A percentile compares a stretch with the other conserved stretches of the same genome.
Conservation (phyloP, 2,113 vertebrate genomes). For the Illadopsis cleaveri region DNA sequence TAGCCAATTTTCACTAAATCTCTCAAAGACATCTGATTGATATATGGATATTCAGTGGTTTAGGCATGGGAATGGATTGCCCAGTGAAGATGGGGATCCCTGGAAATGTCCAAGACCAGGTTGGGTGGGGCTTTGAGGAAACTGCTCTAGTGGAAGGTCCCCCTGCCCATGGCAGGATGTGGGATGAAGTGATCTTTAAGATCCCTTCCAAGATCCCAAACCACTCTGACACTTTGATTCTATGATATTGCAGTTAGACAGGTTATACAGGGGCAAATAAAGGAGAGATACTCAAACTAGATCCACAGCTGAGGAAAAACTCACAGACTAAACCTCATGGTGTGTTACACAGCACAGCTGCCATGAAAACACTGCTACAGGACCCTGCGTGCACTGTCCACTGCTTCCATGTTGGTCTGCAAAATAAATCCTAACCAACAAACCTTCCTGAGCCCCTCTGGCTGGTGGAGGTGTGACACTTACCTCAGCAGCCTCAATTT, state of each 20-base stretch:
- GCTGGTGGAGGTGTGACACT: not conserved
- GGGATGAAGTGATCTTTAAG: not conserved
- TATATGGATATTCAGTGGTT: not conserved
- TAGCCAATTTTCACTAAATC: not conserved
- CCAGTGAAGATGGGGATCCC: not conserved
- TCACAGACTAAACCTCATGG: not conserved
- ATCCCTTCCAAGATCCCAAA: not conserved
- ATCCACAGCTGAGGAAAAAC: not conserved
- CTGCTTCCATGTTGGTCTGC: not conserved
- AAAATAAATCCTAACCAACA: not conserved
- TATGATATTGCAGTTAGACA: not conserved
- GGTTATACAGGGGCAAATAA: not conserved
- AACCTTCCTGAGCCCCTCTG: not conserved
- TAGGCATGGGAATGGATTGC: not conserved
- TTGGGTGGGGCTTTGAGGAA: not conserved
- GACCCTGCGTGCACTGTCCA: fast-evolving
- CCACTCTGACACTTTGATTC: not conserved
- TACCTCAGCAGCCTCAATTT: not conserved
- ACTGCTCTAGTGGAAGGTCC: not conserved
- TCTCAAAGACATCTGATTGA: not conserved
- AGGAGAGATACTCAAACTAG: not conserved
- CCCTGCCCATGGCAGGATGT: no score
- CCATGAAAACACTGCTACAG: fast-evolving
- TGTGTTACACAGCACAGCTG: not conserved
- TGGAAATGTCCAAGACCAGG: not conserved